Base-by-base conservation (phyloP, 2,797 vertebrate species). In the Capromys pilorides region DNA sequence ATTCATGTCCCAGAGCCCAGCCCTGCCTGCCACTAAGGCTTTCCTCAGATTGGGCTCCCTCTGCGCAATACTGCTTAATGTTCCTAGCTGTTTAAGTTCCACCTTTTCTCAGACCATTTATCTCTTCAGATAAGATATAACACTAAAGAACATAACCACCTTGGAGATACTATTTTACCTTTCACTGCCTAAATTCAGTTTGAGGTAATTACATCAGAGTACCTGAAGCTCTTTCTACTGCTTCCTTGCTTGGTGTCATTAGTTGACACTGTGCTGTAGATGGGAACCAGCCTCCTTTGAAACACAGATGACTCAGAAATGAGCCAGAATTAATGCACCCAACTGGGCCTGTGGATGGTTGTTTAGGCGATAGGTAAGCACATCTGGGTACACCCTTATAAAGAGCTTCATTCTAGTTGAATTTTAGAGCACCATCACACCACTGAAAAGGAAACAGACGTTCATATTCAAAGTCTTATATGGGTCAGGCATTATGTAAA, bases 141-240 rank as follows among this genome's bases (percentile, higher is more conserved):
- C 28, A 92, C 88, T 88, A 94, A 94, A 85, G 59, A 3, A 59
- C 51, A 82, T 82, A 91, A 88, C 61, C 45, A 62, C 71, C 84
- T 0, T 85, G 66, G 36, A 91, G 57, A 91, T 45, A 86, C 77
- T 59, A 92, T 69, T 86, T 94, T 93, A 86, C 36, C 86, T 96
- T 86, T 80, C 86, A 45, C 73, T 78, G 7, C 66, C 94, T 89
- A 78, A 96, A 94, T 71, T 77, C 73, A 64, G 69, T 91, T 89
- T 94, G 64, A 61, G 41, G 67, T 89, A 59, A 97, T 95, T 90
- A 86, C 24, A 45, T 75, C 80, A 84, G 41, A 77, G 19, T 71
- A 41, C 88, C 39, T 88, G 86, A 94, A 85, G 54, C n/a, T 69
- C 64, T 82, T 26, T 61, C 78, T 93, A 51, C 62, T 49, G 64